Percentiles rank a stretch among this genome's conserved stretches.
These are phyloP conservation scores for Callospermophilus lateralis DNA, from an alignment of 2,113 vertebrate genomes.

Conservation along the genomic window DNA sequence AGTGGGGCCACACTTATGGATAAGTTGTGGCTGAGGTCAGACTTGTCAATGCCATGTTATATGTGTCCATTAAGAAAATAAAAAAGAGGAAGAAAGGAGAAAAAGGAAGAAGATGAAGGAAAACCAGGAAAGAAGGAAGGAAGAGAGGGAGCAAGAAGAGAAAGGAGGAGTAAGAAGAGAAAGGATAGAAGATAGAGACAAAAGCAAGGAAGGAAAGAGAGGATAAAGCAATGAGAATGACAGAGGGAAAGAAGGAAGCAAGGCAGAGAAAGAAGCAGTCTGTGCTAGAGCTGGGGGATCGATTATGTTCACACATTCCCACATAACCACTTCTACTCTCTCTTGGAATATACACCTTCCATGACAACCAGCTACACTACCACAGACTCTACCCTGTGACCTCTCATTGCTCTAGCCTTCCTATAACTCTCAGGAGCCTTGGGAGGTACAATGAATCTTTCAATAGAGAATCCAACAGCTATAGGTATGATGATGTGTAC, in stretches of 20 bases:
- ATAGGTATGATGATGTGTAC: neutral
- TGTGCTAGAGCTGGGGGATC: neutral
- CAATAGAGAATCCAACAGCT: neutral
- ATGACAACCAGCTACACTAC: neutral
- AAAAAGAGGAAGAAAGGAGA: neutral
- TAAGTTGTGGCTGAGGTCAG: neutral
- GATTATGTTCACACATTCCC: too few relatives aligned
- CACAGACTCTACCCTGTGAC: neutral
- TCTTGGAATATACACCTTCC: neutral
- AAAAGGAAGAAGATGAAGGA: neutral
- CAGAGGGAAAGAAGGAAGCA: neutral
- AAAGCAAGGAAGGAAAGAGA: fast-evolving
- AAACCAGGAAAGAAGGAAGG: neutral
- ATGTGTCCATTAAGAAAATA: neutral
- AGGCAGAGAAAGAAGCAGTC: neutral
- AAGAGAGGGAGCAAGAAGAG: neutral
- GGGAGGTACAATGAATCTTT: neutral
- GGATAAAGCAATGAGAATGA: too few relatives aligned
- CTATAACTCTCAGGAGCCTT: neutral
- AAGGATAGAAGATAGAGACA: neutral
- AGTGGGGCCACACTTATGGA: neutral
- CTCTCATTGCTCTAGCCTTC: neutral
- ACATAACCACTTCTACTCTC: neutral
- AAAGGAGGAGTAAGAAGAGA: neutral
- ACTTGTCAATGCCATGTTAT: neutral